phyloP scores from a whole-genome alignment of 2,113 vertebrate species.

The Lepus americanus region DNA sequence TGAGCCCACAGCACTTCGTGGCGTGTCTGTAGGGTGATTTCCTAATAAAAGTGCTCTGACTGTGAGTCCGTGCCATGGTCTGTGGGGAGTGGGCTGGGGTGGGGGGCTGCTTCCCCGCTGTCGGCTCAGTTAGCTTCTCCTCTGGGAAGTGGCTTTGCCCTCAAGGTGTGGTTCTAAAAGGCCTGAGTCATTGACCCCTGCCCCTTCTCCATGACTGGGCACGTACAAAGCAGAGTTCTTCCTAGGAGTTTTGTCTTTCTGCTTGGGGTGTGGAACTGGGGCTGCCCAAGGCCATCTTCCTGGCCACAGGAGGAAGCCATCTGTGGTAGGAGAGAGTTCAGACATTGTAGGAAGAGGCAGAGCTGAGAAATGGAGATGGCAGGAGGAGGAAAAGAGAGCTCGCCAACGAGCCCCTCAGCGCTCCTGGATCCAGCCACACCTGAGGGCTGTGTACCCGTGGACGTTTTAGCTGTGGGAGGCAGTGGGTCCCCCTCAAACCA shows the following conservation, averaged over 20 bases:
- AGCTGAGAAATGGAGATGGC: not conserved
- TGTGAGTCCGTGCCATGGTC: constrained; percentile 85
- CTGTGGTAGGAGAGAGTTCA: not conserved
- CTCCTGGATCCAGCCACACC: not conserved
- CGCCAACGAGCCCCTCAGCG: not conserved
- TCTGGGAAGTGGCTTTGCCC: not conserved
- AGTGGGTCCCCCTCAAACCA: not conserved
- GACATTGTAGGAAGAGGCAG: not conserved
- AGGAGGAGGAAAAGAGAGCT: not conserved
- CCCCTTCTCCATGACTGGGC: too few species aligned
- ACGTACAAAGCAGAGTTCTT: not conserved
- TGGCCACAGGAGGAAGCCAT: not conserved
- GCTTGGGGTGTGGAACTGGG: not conserved
- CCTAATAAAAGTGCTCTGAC: constrained; percentile 90
- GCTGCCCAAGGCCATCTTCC: not conserved
- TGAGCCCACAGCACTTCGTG: constrained; percentile 86
- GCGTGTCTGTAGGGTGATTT: constrained; percentile 88
- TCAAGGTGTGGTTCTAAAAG: not conserved
- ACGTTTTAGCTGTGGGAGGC: not conserved
- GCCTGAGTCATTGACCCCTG: not conserved
- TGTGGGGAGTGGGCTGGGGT: constrained; percentile 64
- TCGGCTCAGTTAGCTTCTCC: not conserved
- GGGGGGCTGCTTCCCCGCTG: too few species aligned
- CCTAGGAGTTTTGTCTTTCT: not conserved
- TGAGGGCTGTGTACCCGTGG: not conserved